These are phyloP conservation scores for Himalopsyche japonica DNA, from an alignment of 2,888 invertebrate species.

Conservation along the genomic window DNA sequence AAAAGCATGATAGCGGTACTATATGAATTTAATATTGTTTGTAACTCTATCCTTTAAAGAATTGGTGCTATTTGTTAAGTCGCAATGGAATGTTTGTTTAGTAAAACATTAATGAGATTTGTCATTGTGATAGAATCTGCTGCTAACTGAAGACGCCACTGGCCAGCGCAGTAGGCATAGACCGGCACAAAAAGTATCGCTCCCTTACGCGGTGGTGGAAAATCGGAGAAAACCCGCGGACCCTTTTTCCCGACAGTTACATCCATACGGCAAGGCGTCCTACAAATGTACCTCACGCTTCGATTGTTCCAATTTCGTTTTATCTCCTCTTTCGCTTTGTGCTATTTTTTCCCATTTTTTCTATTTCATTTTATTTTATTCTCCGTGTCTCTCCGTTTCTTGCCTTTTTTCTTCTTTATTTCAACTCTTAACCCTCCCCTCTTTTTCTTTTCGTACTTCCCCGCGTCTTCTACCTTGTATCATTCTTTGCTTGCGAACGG, in stretches of 20 bases:
- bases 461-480: constrained; percentile 20
- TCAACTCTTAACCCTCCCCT: constrained; percentile 7
- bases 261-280: constrained; percentile 29
- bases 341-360: constrained; percentile 59
- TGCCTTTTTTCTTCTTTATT: constrained; percentile 21
- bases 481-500: neutral
- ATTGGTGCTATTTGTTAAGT: too few relatives aligned
- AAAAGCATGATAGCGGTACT: too few relatives aligned
- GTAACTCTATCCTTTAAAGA: too few relatives aligned
- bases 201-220: constrained; percentile 6
- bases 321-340: constrained; percentile 59
- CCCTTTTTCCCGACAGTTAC: constrained; percentile 32
- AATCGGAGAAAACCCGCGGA: neutral
- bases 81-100: too few relatives aligned
- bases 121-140: too few relatives aligned
- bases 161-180: neutral
- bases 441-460: constrained; percentile 10
- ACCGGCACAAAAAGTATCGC: neutral
- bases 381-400: constrained; percentile 46
- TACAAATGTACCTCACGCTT: constrained; percentile 52
- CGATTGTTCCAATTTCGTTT: constrained; percentile 62
- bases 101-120: too few relatives aligned
- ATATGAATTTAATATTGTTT: too few relatives aligned
- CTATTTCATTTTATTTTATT: constrained; percentile 48
- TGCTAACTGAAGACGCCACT: neutral